Evolutionary conservation across 2,797 vertebrate genomes (phyloP).

Genomic region (Pseudopleuronectes americanus): DNA sequence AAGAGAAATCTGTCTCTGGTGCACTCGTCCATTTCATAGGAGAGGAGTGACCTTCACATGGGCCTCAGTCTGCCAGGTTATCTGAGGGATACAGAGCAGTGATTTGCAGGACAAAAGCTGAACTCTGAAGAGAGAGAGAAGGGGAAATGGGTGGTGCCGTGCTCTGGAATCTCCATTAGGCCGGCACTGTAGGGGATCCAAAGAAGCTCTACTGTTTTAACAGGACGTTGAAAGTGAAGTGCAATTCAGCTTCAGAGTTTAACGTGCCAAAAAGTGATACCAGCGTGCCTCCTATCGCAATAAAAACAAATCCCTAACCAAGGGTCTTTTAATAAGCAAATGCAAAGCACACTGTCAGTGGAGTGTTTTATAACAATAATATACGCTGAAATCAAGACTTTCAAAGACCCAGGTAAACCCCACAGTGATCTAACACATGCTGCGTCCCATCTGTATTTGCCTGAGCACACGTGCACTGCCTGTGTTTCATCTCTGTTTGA

Average conservation of each 20-base stretch:
- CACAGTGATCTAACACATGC: constrained; percentile 22
- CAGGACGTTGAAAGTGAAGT: too few species aligned
- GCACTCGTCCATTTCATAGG: neutral
- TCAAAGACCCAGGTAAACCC: constrained; percentile 16
- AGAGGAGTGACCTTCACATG: constrained; percentile 13
- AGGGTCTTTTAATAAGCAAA: constrained; percentile 26
- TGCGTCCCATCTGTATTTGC: constrained; percentile 33
- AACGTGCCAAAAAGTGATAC: too few species aligned
- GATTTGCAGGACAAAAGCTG: constrained; percentile 64
- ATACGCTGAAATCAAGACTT: constrained; percentile 37
- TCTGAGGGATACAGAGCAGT: constrained; percentile 44
- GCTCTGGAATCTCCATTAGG: constrained; percentile 77
- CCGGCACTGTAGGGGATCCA: constrained; percentile 35
- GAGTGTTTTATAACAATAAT: constrained; percentile 43
- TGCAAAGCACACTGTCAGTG: constrained; percentile 28
- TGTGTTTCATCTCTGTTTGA: constrained; percentile 15
- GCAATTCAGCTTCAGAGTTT: too few species aligned
- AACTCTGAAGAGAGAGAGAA: constrained; percentile 40
- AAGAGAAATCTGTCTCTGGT: neutral
- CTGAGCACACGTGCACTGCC: neutral
- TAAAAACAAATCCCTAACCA: too few species aligned
- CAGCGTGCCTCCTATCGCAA: too few species aligned
- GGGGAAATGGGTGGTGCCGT: constrained; percentile 67
- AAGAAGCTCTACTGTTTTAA: too few species aligned
- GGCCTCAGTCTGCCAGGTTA: constrained; percentile 25